Percentiles rank a stretch among this genome's conserved stretches.
Conservation (phyloP, 2,888 invertebrate species). For the Thysanoteuthis rhombus region DNA sequence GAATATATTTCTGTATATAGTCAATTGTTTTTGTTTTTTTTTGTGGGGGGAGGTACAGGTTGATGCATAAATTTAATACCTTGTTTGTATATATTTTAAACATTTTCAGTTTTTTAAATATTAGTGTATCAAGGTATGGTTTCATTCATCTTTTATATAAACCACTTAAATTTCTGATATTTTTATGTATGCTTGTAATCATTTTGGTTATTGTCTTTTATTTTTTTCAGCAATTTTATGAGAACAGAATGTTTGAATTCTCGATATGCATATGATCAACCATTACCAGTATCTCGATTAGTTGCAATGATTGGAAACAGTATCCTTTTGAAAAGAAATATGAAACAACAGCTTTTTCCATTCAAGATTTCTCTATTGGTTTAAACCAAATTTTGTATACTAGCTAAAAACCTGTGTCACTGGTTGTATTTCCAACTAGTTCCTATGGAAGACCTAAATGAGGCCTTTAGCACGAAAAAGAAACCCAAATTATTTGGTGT, state of each 20-base stretch:
- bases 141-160: background rate
- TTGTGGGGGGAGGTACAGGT: no score
- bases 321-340: slow-evolving; percentile 57
- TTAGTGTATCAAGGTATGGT: background rate
- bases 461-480: no score
- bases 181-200: background rate
- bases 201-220: background rate
- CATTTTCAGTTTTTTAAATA: background rate
- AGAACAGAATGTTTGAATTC: slow-evolving; percentile 94
- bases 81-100: background rate
- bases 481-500: no score
- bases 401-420: no score
- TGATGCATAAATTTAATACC: background rate
- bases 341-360: background rate
- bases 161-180: background rate
- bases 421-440: no score
- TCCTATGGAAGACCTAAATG: no score
- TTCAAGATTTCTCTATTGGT: background rate
- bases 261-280: slow-evolving; percentile 88
- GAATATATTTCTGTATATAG: no score
- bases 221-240: slow-evolving; percentile 80
- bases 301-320: slow-evolving; percentile 87
- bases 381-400: background rate
- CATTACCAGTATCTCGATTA: slow-evolving; percentile 86
- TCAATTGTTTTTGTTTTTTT: no score